Evolutionary conservation across 2,888 invertebrate species (phyloP).

Genomic region (Temnothorax ravouxi): DNA sequence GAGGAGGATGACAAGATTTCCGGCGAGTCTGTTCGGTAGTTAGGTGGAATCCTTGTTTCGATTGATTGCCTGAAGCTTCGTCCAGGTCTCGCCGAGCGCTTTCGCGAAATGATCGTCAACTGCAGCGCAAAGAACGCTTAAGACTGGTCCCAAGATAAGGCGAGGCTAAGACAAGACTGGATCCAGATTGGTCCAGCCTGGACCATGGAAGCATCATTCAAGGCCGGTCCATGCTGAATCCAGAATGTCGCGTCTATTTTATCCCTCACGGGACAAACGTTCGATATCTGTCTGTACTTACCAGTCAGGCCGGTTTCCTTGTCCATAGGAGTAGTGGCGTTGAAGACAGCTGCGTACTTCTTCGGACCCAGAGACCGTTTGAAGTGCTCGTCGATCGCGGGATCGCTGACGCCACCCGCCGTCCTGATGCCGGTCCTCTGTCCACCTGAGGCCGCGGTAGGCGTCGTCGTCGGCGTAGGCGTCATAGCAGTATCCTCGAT

Average conservation of each 20-base stretch:
- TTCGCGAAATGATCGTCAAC: conserved; percentile 85
- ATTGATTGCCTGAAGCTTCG: conserved; percentile 84
- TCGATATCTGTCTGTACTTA: conserved; percentile 66
- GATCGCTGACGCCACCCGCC: conserved; percentile 89
- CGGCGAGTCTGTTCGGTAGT: conserved; percentile 65
- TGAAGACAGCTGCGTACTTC: conserved; percentile 85
- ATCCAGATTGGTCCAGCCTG: not conserved
- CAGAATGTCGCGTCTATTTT: not conserved
- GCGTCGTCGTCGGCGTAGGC: conserved; percentile 82
- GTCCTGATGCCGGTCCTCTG: conserved; percentile 82
- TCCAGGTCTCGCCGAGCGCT: conserved; percentile 86
- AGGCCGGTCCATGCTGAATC: not conserved
- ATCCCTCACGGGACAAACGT: not conserved
- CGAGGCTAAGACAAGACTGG: conserved; percentile 9
- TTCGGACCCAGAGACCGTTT: conserved; percentile 95
- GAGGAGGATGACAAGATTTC: conserved; percentile 25
- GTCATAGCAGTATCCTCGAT: conserved; percentile 84
- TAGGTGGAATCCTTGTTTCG: conserved; percentile 84
- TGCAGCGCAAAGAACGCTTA: conserved; percentile 67
- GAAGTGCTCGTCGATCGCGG: conserved; percentile 98
- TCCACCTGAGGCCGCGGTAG: conserved; percentile 81
- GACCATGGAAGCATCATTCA: conserved; percentile 9
- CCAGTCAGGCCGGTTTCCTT: conserved; percentile 85
- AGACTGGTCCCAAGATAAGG: not conserved
- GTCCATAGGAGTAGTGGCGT: conserved; percentile 81